A percentile compares a stretch with the other conserved stretches of the same genome.
Evolutionary conservation across 35 echinoderm and acorn worm genomes (phyloP).

Genomic region (Holothuria glaberrima): DNA sequence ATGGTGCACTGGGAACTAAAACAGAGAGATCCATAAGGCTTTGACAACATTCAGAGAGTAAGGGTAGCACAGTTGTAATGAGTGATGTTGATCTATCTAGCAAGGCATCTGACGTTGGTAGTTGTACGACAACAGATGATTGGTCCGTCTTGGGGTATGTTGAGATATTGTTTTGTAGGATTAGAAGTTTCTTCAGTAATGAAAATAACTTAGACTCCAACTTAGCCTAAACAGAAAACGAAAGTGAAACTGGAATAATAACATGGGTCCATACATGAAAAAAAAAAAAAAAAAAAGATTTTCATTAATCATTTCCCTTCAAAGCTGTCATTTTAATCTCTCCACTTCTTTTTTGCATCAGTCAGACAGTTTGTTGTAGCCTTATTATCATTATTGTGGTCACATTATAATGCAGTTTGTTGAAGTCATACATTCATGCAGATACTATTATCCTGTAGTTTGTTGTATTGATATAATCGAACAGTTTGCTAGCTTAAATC

Average conservation of each 20-base stretch:
- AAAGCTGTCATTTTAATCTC: too few species aligned
- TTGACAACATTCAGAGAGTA: slow-evolving; percentile 75
- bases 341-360: too few species aligned
- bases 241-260: background rate
- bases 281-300: too few species aligned
- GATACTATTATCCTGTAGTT: too few species aligned
- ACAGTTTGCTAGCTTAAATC: background rate
- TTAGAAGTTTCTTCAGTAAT: slow-evolving; percentile 69
- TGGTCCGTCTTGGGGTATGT: slow-evolving; percentile 1
- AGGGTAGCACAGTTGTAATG: background rate
- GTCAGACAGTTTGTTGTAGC: too few species aligned
- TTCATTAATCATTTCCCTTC: too few species aligned
- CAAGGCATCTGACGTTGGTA: slow-evolving; percentile 47
- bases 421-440: too few species aligned
- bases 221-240: slow-evolving; percentile 65
- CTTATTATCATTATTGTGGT: too few species aligned
- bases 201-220: slow-evolving; percentile 93
- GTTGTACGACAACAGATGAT: slow-evolving; percentile 37
- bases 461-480: too few species aligned
- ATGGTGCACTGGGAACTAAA: slow-evolving; percentile 86
- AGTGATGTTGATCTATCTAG: background rate
- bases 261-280: too few species aligned
- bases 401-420: too few species aligned
- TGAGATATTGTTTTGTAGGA: slow-evolving; percentile 71
- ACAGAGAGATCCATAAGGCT: slow-evolving; percentile 75